These are phyloP conservation scores for Araneus ventricosus DNA, from an alignment of 1,140 invertebrate species.

Conservation along the genomic window DNA sequence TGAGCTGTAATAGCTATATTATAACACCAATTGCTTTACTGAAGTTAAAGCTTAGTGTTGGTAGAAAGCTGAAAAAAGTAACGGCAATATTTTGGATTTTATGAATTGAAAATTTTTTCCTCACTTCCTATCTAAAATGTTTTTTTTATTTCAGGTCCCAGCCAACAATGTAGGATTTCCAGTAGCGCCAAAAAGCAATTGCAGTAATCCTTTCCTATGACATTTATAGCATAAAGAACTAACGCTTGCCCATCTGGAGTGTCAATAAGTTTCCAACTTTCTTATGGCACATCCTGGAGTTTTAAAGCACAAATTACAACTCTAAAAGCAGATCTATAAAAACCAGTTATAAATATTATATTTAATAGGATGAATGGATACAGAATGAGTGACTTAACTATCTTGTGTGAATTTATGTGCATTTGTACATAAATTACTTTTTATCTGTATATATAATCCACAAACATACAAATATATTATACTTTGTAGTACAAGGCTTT, in stretches of 20 bases:
- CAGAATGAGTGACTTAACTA: slow-evolving; percentile 14
- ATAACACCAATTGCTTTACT: too few relatives aligned
- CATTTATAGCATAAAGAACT: slow-evolving; percentile 43
- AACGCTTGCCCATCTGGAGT: slow-evolving; percentile 39
- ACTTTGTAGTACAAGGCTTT: slow-evolving; percentile 70
- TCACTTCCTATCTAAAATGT: neutral
- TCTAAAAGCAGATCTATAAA: slow-evolving; percentile 58
- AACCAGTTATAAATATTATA: slow-evolving; percentile 59
- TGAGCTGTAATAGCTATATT: too few relatives aligned
- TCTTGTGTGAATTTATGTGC: slow-evolving; percentile 45
- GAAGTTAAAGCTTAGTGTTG: too few relatives aligned
- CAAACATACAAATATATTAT: slow-evolving; percentile 56
- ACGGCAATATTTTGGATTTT: too few relatives aligned
- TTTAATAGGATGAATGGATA: slow-evolving; percentile 59
- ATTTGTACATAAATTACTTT: slow-evolving; percentile 61
- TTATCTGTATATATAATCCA: slow-evolving; percentile 60
- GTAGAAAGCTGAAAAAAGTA: too few relatives aligned
- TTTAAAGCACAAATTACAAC: slow-evolving; percentile 62
- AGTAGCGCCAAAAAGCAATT: slow-evolving; percentile 66
- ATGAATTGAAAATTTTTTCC: too few relatives aligned
- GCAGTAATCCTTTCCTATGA: slow-evolving; percentile 72
- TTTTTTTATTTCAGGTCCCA: slow-evolving; percentile 16
- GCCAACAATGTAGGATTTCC: slow-evolving; percentile 59
- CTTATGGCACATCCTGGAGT: slow-evolving; percentile 50
- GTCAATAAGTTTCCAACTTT: slow-evolving; percentile 55